Evolutionary conservation across 2,113 vertebrate species (phyloP).

Genomic region (Pristiophorus japonicus): DNA sequence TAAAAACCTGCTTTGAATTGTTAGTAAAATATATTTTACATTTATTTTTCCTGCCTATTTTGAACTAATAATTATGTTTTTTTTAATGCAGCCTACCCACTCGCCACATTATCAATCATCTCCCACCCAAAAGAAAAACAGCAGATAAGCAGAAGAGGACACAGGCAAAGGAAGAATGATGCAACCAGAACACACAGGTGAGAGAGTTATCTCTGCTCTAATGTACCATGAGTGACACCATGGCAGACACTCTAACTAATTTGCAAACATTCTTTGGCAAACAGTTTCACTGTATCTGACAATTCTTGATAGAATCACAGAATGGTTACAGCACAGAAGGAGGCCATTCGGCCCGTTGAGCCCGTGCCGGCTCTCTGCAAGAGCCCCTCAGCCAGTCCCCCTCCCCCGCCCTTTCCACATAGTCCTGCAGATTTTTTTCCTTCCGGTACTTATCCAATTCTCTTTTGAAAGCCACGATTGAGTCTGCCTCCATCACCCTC

Average conservation of each 20-base stretch:
- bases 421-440: too few relatives aligned
- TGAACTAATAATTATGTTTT: neutral
- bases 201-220: neutral
- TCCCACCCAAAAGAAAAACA: neutral
- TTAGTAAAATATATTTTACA: too few relatives aligned
- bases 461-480: too few relatives aligned
- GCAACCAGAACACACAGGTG: neutral
- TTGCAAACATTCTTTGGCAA: neutral
- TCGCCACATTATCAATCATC: neutral
- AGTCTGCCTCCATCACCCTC: too few relatives aligned
- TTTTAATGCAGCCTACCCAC: neutral
- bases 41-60: neutral
- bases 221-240: neutral
- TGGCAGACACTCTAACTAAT: neutral
- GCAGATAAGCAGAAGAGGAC: neutral
- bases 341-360: too few relatives aligned
- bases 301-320: too few relatives aligned
- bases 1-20: too few relatives aligned
- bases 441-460: too few relatives aligned
- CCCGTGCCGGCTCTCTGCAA: too few relatives aligned
- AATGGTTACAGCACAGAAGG: too few relatives aligned
- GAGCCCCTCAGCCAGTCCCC: too few relatives aligned
- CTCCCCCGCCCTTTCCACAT: too few relatives aligned
- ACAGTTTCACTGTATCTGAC: neutral
- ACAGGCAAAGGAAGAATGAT: neutral